Percentiles rank a stretch among this genome's conserved stretches.
Conservation (phyloP, 2,113 vertebrate species). For the Paramisgurnus dabryanus region DNA sequence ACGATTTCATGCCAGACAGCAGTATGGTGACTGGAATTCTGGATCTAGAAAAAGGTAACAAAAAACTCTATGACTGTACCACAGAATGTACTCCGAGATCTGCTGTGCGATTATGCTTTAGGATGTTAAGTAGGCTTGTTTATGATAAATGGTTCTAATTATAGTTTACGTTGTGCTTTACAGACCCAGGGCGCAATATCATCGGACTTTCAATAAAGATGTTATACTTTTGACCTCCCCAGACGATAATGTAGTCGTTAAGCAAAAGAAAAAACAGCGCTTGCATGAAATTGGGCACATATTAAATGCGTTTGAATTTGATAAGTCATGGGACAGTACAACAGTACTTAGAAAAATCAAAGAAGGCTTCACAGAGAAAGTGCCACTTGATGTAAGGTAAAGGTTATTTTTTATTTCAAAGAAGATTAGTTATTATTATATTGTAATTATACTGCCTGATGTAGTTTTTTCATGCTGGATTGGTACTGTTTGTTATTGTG, state of each 20-base stretch:
- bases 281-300: neutral
- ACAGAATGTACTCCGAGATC: too few species aligned
- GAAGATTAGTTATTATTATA: neutral
- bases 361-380: slow-evolving; percentile 2
- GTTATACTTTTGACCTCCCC: slow-evolving; percentile 2
- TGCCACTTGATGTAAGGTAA: neutral
- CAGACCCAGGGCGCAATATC: neutral
- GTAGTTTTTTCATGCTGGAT: neutral
- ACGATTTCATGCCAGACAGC: too few species aligned
- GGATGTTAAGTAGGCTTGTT: neutral
- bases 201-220: neutral
- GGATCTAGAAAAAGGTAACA: too few species aligned
- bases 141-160: neutral
- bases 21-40: too few species aligned
- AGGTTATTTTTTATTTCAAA: neutral
- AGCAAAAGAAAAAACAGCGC: neutral
- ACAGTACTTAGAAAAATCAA: neutral
- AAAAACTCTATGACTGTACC: too few species aligned
- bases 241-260: neutral
- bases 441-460: neutral
- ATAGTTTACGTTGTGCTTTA: neutral
- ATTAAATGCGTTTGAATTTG: slow-evolving; percentile 1
- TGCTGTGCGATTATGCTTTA: too few species aligned
- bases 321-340: neutral
- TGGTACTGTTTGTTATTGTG: neutral